Conservation (phyloP, 53 echinoderm and acorn worm species). For the Patiria pectinifera region DNA sequence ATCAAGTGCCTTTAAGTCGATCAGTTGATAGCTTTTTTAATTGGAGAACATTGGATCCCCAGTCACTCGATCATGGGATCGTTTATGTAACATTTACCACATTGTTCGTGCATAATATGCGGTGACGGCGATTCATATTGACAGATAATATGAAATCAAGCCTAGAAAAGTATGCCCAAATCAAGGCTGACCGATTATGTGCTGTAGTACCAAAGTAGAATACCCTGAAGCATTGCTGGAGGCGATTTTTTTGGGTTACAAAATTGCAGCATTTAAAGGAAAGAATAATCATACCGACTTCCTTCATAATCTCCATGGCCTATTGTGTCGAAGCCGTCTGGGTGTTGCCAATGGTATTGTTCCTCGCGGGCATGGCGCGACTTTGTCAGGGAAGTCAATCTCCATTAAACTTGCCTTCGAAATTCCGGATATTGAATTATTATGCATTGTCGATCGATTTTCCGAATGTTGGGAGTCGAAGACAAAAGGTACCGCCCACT, state of each 20-base stretch:
- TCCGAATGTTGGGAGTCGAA: background rate
- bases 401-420: background rate
- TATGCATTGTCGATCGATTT: background rate
- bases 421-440: constrained; percentile 30
- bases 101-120: too few relatives aligned
- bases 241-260: background rate
- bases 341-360: background rate
- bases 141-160: too few relatives aligned
- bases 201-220: too few relatives aligned
- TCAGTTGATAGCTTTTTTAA: too few relatives aligned
- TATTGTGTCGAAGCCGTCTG: background rate
- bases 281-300: background rate
- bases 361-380: background rate
- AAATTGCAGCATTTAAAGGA: background rate
- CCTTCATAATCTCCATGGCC: background rate
- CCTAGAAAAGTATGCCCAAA: too few relatives aligned
- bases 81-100: too few relatives aligned
- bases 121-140: too few relatives aligned
- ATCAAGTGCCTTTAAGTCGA: too few relatives aligned
- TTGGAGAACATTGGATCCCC: too few relatives aligned
- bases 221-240: too few relatives aligned
- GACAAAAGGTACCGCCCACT: background rate
- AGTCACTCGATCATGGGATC: too few relatives aligned
- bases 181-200: too few relatives aligned
- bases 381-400: background rate